These are phyloP conservation scores for Lasioglossum vierecki DNA, from an alignment of 2,888 invertebrate species.

Conservation along the genomic window DNA sequence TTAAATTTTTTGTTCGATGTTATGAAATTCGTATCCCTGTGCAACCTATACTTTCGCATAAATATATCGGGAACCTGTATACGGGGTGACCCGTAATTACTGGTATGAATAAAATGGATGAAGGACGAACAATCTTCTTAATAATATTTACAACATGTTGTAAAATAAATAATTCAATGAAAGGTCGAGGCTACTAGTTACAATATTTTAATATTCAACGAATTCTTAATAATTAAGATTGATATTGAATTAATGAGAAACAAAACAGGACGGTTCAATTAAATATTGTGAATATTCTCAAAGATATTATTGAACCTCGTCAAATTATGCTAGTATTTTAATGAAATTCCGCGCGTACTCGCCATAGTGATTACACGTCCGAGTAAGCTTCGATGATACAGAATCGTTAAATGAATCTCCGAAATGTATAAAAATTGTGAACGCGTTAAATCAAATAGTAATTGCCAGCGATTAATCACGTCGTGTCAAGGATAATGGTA, in stretches of 20 bases:
- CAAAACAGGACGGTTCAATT: background rate
- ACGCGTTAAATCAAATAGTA: background rate
- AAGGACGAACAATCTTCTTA: background rate
- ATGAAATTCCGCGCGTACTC: background rate
- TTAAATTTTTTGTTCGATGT: conserved; percentile 9
- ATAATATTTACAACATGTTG: background rate
- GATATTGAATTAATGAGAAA: background rate
- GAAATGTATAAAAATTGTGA: background rate
- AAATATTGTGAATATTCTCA: background rate
- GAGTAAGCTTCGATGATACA: background rate
- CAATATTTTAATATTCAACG: background rate
- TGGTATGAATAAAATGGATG: no score
- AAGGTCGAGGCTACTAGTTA: background rate
- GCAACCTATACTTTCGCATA: background rate
- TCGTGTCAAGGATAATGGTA: background rate
- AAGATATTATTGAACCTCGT: background rate
- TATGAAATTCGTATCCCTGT: conserved; percentile 1
- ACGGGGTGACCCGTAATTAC: background rate
- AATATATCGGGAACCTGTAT: background rate
- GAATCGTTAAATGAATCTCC: background rate
- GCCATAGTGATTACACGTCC: background rate
- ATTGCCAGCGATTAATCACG: background rate
- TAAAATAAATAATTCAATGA: background rate
- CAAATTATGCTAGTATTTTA: background rate
- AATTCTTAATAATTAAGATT: background rate